Percentiles rank a stretch among this genome's conserved stretches.
Conservation (phyloP, 92 coral and sea anemone genomes). For the Heteractis magnifica region DNA sequence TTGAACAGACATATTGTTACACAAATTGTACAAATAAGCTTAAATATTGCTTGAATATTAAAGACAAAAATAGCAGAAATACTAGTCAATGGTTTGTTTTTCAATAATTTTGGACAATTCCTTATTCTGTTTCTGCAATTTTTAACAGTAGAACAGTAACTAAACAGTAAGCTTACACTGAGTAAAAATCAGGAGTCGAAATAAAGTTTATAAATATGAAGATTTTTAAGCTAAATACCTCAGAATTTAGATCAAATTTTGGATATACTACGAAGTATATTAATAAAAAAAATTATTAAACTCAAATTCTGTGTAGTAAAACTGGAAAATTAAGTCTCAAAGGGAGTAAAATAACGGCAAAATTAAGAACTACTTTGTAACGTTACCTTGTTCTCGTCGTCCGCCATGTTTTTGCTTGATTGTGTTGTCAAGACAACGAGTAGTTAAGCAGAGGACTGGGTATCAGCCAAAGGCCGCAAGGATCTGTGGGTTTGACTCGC, state of each 20-base stretch:
- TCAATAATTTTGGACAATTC: too few species aligned
- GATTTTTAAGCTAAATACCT: background rate
- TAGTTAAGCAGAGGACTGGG: constrained; percentile 16
- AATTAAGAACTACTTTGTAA: background rate
- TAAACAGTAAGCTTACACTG: too few species aligned
- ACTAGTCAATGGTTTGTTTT: too few species aligned
- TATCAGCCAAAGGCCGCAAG: constrained; percentile 4
- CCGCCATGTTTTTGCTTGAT: constrained; percentile 71
- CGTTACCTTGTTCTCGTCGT: constrained; percentile 52
- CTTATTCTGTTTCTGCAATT: too few species aligned
- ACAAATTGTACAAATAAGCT: too few species aligned
- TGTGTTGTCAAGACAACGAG: constrained; percentile 38
- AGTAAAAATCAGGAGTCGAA: background rate
- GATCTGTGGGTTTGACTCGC: constrained; percentile 17
- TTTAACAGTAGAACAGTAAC: too few species aligned
- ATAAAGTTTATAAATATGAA: background rate
- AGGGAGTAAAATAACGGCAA: background rate
- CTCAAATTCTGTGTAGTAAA: background rate
- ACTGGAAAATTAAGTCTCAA: background rate
- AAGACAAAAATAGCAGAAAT: too few species aligned
- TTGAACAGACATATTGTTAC: too few species aligned
- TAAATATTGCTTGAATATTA: too few species aligned
- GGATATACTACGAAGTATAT: background rate
- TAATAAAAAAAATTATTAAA: background rate
- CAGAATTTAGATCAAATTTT: background rate